Conservation (phyloP, 2,113 vertebrate genomes). For the Anas platyrhynchos region DNA sequence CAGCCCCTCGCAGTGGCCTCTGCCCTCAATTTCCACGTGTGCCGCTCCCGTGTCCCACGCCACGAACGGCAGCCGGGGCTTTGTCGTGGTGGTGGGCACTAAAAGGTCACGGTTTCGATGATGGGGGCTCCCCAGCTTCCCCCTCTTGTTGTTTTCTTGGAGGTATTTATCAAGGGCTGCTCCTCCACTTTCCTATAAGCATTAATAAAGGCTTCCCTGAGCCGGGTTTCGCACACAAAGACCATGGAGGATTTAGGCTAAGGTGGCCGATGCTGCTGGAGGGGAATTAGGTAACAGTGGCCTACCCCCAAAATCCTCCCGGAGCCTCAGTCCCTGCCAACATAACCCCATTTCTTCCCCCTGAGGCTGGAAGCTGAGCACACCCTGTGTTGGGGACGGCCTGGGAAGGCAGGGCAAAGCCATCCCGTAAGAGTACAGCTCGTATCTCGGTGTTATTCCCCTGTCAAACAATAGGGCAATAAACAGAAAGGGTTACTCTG, state of each 20-base stretch:
- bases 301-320: not conserved
- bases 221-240: not conserved
- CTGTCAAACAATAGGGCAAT: conserved; percentile 23
- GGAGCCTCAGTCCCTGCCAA: not conserved
- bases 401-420: not conserved
- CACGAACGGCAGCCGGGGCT: accelerated
- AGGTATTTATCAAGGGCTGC: not conserved
- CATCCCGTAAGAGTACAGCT: not conserved
- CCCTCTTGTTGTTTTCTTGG: not conserved
- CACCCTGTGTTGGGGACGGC: not conserved
- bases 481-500: conserved; percentile 55
- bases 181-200: not conserved
- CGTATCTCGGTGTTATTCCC: conserved; percentile 19
- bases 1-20: not conserved
- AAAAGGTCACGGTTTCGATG: no score
- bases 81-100: accelerated
- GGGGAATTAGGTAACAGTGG: accelerated
- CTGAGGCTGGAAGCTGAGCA: not conserved
- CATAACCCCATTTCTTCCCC: not conserved
- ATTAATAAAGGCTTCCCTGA: not conserved
- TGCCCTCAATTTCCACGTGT: accelerated
- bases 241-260: not conserved
- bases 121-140: not conserved
- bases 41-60: accelerated
- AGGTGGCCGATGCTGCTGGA: not conserved